Conservation (phyloP, 2,888 invertebrate species). For the Ennomos erosarius region DNA sequence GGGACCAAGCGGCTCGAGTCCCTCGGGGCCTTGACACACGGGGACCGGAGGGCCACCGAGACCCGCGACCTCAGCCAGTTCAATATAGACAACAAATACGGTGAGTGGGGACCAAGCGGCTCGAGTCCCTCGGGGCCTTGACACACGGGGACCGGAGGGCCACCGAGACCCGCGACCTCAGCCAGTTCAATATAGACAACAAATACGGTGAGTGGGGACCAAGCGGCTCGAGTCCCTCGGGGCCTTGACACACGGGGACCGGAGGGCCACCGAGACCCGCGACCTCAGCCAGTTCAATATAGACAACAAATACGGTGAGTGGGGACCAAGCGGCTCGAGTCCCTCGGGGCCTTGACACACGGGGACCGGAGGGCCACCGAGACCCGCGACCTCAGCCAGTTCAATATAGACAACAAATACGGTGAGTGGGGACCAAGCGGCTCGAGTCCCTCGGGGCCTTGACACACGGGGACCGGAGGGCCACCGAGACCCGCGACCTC, state of each 20-base stretch:
- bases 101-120: constrained; percentile 89
- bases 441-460: constrained; percentile 98
- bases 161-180: constrained; percentile 98
- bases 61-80: constrained; percentile 98
- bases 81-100: constrained; percentile 97
- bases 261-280: constrained; percentile 98
- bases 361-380: constrained; percentile 99
- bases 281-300: constrained; percentile 99
- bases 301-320: constrained; percentile 93
- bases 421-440: constrained; percentile 89
- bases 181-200: constrained; percentile 99
- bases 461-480: constrained; percentile 99
- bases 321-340: constrained; percentile 95
- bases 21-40: constrained; percentile 98
- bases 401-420: constrained; percentile 98
- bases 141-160: constrained; percentile 99
- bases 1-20: constrained; percentile 96
- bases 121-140: constrained; percentile 97
- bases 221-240: constrained; percentile 98
- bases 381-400: constrained; percentile 97
- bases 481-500: constrained; percentile 98
- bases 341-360: constrained; percentile 98
- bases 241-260: constrained; percentile 99
- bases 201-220: constrained; percentile 87
- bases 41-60: constrained; percentile 99